phyloP scores from a whole-genome alignment of 1,140 invertebrate species.

The fruit fly (Drosophila melanogaster) region DNA sequence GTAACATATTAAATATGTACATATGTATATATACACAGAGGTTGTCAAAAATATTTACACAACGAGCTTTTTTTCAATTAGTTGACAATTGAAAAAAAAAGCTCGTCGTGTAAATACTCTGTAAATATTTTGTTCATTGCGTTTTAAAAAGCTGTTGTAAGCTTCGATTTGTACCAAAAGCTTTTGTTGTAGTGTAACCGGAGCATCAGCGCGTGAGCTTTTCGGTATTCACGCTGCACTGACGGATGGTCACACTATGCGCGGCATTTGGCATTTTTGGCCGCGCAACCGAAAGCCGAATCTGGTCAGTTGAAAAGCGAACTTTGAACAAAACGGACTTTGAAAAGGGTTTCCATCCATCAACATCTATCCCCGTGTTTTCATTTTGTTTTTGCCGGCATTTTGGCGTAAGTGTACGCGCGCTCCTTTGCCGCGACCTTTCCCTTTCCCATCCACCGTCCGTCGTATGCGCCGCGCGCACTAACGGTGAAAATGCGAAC shows the following conservation, averaged over 20 bases:
- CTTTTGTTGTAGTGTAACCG: neutral
- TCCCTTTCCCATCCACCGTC: neutral
- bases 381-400: conserved; percentile 36
- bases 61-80: too few relatives aligned
- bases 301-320: conserved; percentile 31
- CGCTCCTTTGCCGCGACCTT: neutral
- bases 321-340: conserved; percentile 32
- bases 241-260: conserved; percentile 4
- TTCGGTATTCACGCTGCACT: neutral
- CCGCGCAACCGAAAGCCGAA: conserved; percentile 23
- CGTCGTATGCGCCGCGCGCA: conserved; percentile 40
- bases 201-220: neutral
- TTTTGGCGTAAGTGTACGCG: conserved; percentile 51
- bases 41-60: too few relatives aligned
- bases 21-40: too few relatives aligned
- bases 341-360: neutral
- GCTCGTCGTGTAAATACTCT: too few relatives aligned
- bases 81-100: too few relatives aligned
- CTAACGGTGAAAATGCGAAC: conserved; percentile 29
- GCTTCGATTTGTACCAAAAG: neutral
- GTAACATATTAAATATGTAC: too few relatives aligned
- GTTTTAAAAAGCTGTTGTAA: too few relatives aligned
- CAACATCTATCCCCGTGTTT: conserved; percentile 13
- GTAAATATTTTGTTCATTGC: too few relatives aligned
- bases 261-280: conserved; percentile 24